A percentile compares a stretch with the other conserved stretches of the same genome.
These are phyloP conservation scores for Fragum whitleyi DNA, from an alignment of 2,888 invertebrate species.

Conservation along the genomic window DNA sequence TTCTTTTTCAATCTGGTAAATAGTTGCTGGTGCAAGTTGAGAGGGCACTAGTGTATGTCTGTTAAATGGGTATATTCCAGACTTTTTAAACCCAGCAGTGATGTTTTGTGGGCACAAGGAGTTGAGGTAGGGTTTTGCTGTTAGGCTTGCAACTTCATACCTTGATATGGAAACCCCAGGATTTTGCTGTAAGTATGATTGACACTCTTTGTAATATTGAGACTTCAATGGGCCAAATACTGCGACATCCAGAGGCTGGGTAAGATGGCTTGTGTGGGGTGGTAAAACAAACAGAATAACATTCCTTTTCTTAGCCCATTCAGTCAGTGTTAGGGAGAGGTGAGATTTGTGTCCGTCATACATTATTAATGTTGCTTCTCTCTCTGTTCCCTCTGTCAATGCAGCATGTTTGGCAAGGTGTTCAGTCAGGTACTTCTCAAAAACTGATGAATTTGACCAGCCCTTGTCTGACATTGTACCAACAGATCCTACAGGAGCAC, in stretches of 20 bases:
- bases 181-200: constrained; percentile 33
- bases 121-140: constrained; percentile 46
- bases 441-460: constrained; percentile 49
- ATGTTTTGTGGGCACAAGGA: constrained; percentile 29
- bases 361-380: constrained; percentile 23
- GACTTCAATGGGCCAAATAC: constrained; percentile 47
- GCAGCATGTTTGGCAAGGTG: constrained; percentile 49
- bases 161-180: constrained; percentile 34
- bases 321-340: constrained; percentile 36
- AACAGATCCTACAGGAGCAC: constrained; percentile 40
- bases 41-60: neutral
- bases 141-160: constrained; percentile 41
- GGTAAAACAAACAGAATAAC: constrained; percentile 47
- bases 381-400: constrained; percentile 16
- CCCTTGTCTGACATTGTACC: constrained; percentile 52
- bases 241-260: constrained; percentile 49
- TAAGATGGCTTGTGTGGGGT: no score
- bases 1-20: constrained; percentile 17
- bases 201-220: constrained; percentile 40
- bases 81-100: no score
- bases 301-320: constrained; percentile 53
- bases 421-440: constrained; percentile 46
- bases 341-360: constrained; percentile 57
- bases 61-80: constrained; percentile 49
- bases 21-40: constrained; percentile 36